These are phyloP conservation scores for Acanthisitta chloris DNA, from an alignment of 2,113 vertebrate species.

Conservation along the genomic window DNA sequence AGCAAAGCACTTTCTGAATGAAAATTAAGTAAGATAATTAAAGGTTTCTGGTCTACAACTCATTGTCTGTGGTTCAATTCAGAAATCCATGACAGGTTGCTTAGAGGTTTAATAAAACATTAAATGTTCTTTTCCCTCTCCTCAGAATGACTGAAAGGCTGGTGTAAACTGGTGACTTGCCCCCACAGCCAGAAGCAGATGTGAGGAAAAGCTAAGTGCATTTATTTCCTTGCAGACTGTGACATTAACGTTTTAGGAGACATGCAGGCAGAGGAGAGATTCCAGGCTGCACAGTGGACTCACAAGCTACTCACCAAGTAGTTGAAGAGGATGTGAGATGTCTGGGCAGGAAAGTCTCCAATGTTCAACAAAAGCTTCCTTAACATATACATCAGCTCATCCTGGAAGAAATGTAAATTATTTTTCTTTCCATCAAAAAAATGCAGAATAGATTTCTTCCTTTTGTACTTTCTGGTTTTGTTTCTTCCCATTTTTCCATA, in stretches of 20 bases:
- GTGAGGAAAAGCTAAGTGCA: neutral
- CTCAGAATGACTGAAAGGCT: neutral
- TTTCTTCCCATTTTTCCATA: neutral
- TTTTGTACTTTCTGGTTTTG: neutral
- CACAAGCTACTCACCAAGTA: conserved; percentile 85
- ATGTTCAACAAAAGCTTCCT: conserved; percentile 96
- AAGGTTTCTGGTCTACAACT: neutral
- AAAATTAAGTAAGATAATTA: neutral
- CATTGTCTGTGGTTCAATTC: neutral
- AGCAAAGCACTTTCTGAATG: neutral
- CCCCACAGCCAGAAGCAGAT: neutral
- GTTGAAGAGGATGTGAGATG: conserved; percentile 98
- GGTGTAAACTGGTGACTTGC: neutral
- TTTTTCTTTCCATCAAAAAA: neutral
- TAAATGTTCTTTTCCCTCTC: neutral
- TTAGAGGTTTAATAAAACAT: neutral
- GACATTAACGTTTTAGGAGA: neutral
- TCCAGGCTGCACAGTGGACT: neutral
- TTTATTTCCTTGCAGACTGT: neutral
- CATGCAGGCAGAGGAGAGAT: neutral
- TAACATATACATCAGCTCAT: conserved; percentile 97
- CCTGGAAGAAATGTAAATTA: conserved; percentile 73
- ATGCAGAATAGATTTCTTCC: neutral
- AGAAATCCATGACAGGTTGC: neutral
- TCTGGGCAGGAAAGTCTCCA: conserved; percentile 96